Evolutionary conservation across 2,797 vertebrate genomes (phyloP), one percentile per base, ranked within the genome.

Genomic region (Coregonus ussuriensis): DNA sequence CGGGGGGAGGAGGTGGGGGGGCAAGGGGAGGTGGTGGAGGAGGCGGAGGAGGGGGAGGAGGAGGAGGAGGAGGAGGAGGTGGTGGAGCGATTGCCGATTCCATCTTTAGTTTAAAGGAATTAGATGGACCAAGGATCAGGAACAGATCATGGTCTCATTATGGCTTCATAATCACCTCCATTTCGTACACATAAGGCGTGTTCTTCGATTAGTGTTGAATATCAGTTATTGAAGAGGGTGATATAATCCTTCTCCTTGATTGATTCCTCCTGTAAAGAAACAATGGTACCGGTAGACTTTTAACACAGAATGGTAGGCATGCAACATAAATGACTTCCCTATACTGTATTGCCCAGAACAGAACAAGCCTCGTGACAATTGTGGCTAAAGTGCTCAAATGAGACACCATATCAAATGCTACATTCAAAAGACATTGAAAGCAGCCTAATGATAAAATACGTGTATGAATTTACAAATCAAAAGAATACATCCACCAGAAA

Each of bases 41-140:
- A 0, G 77, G 82, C 0, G 76, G 84, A 0, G 85, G 87, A 0
- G 83, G 84, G 0, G 86, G 88, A 0, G 76, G 84, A 0, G 83
- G 86, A 0, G 81, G 79, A 0, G 77, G 81, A 0, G 76, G 84
- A 0, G 85, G 87, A 0, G 84, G 79, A 7, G 86, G 84, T 0
- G 86, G 88, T 0, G 66, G 63, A 62, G 81, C n/a, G 3, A 77
- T 76, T 33, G 51, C 87, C 71, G 84, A 72, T 71, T 87, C 82
- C 93, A 92, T 92, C 74, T 82, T 88, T 79, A 35, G 59, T 25
- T 18, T n/a, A 73, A 52, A 72, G 59, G 52, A 29, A 52, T 85
- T 68, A 88, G 80, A 63, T 63, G 59, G 59, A 25, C 59, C 59
- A 63, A 63, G 59, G 59, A 63, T 25, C 59, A 63, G 59, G 21